Evolutionary conservation across 2,797 vertebrate species (phyloP).

Genomic region (Sebastes matsubarae): DNA sequence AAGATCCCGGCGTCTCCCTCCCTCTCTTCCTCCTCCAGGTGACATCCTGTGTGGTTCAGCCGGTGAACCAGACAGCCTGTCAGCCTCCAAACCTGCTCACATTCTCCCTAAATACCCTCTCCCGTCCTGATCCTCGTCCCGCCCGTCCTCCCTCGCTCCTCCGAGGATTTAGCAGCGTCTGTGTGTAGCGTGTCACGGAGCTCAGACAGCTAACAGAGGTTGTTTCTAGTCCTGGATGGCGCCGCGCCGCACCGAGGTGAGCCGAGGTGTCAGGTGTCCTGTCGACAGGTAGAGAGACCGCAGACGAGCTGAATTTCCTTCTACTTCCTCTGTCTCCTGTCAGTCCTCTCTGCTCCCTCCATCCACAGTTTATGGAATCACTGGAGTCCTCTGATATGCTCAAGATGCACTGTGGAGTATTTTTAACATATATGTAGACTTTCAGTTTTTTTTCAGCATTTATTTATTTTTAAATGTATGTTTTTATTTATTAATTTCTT

Average conservation of each 20-base stretch:
- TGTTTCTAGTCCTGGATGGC: background rate
- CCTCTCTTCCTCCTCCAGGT: background rate
- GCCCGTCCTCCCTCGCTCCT: background rate
- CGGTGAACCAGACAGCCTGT: background rate
- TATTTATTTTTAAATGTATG: too few relatives aligned
- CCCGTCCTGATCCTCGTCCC: background rate
- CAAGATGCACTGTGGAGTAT: too few relatives aligned
- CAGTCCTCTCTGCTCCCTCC: background rate
- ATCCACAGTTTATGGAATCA: background rate
- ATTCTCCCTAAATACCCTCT: background rate
- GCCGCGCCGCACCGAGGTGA: background rate
- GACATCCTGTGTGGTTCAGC: background rate
- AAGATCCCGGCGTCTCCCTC: too few relatives aligned
- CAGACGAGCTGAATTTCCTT: background rate
- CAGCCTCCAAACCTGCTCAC: background rate
- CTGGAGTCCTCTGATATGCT: too few relatives aligned
- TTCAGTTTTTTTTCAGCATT: too few relatives aligned
- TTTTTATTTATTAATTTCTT: too few relatives aligned
- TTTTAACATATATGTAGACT: too few relatives aligned
- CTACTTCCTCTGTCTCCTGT: background rate
- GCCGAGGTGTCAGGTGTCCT: background rate
- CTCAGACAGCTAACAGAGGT: background rate
- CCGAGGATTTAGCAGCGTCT: background rate
- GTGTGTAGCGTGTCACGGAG: background rate
- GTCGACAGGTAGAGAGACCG: background rate